Evolutionary conservation across 2,888 invertebrate species (phyloP).

Genomic region (Amiota mariae): DNA sequence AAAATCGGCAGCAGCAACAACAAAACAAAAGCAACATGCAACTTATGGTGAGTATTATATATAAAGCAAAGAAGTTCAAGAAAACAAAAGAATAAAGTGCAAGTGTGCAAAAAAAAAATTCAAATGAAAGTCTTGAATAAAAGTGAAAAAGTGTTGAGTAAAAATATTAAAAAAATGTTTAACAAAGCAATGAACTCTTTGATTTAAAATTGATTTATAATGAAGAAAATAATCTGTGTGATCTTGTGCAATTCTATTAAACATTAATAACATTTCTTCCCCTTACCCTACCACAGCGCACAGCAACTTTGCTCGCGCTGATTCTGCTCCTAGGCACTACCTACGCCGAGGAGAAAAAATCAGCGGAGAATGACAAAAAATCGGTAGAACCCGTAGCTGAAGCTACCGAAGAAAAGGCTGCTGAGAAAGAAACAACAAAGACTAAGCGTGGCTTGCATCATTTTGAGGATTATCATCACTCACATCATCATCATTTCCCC

Average conservation of each 20-base stretch:
- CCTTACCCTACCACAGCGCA: slow-evolving; percentile 58
- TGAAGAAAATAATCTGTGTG: slow-evolving; percentile 1
- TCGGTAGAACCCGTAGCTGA: slow-evolving; percentile 56
- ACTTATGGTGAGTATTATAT: slow-evolving; percentile 70
- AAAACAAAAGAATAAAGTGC: neutral
- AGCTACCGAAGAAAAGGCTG: slow-evolving; percentile 50
- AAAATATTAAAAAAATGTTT: slow-evolving; percentile 13
- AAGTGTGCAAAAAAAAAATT: slow-evolving; percentile 18
- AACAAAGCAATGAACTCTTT: neutral
- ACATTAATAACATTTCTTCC: neutral
- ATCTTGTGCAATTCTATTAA: slow-evolving; percentile 1
- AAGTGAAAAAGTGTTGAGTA: slow-evolving; percentile 36
- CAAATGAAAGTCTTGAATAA: slow-evolving; percentile 5
- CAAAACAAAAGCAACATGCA: slow-evolving; percentile 64
- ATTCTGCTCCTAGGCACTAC: slow-evolving; percentile 75
- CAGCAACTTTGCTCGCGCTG: slow-evolving; percentile 75
- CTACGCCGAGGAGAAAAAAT: slow-evolving; percentile 76
- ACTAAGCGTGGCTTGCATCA: slow-evolving; percentile 83
- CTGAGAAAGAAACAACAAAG: slow-evolving; percentile 77
- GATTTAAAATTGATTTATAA: neutral
- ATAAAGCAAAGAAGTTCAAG: slow-evolving; percentile 22
- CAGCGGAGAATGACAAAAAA: slow-evolving; percentile 74
- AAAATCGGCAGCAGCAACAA: slow-evolving; percentile 30
- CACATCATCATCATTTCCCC: slow-evolving; percentile 67
- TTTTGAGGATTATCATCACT: slow-evolving; percentile 73